Base-by-base conservation (phyloP, 2,888 invertebrate genomes). In the Ormyrus pomaceus region DNA sequence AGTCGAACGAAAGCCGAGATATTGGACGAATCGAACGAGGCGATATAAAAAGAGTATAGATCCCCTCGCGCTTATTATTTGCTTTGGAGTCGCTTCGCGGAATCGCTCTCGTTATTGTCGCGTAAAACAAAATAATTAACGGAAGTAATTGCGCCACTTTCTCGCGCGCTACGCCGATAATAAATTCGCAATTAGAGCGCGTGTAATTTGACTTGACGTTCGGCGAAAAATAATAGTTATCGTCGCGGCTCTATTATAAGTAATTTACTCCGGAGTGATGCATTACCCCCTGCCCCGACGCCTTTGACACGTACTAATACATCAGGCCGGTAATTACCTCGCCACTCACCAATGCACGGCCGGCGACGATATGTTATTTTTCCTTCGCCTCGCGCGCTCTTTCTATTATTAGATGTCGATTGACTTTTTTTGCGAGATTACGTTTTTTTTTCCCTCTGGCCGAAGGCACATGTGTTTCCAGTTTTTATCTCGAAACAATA, bases 251-350 rank as follows among this genome's bases (percentile, higher is more conserved):
- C 11, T 62, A 45, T 45, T 46, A 34, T 6, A n/a, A 46, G 62
- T 46, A 11, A 62, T 62, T 62, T 62, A n/a, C 45, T 10, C 8
- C 5, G 10, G 61, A 34, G 13, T 45, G 45, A 45, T 11, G 62
- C 13, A 45, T 45, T 62, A 45, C 45, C 6, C 46, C 11, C 45
- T 11, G 10, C 1, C 46, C n/a, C 34, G 59, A 19, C 59, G 34
- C n/a, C 46, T 62, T 62, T 62, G 62, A 62, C 62, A 48, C 34
- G 46, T 62, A 10, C 62, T 46, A 48, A 62, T 62, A 10, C 46
- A 46, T 62, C 62, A 46, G 10, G 34, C 11, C 5, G 45, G n/a
- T 62, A 62, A 62, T 62, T 62, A 10, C 45, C 62, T 62, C 46
- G 34, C 3, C 34, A 34, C 34, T 34, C 2, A 3, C 34, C 34